These are phyloP conservation scores for Poeciliopsis infans DNA, from an alignment of 2,797 vertebrate genomes.

Conservation along the genomic window DNA sequence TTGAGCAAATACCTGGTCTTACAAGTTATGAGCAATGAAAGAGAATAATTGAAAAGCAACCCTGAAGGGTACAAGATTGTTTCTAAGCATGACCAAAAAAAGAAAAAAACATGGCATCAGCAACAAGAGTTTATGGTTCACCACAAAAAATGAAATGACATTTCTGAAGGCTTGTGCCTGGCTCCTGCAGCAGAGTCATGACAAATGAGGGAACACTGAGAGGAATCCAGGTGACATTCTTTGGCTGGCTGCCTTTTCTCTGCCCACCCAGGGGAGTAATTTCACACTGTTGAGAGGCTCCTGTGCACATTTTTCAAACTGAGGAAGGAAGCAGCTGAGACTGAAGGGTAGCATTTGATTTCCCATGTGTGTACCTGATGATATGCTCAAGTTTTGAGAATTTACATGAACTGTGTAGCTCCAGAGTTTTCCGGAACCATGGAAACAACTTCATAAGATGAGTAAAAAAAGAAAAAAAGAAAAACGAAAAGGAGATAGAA, in stretches of 20 bases:
- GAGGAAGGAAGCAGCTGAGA: slow-evolving; percentile 65
- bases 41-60: slow-evolving; percentile 34
- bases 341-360: slow-evolving; percentile 70
- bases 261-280: slow-evolving; percentile 74
- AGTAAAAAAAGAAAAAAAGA: slow-evolving; percentile 2
- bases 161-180: slow-evolving; percentile 40
- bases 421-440: slow-evolving; percentile 44
- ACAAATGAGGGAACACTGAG: slow-evolving; percentile 70
- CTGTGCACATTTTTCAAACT: slow-evolving; percentile 68
- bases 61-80: slow-evolving; percentile 32
- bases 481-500: slow-evolving; percentile 15
- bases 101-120: slow-evolving; percentile 38
- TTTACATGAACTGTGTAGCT: slow-evolving; percentile 58
- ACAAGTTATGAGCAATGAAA: slow-evolving; percentile 14
- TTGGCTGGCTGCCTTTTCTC: slow-evolving; percentile 72
- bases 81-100: slow-evolving; percentile 51
- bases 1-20: not conserved
- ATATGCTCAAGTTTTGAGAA: slow-evolving; percentile 61
- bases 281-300: slow-evolving; percentile 67
- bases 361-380: slow-evolving; percentile 66
- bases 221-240: slow-evolving; percentile 71
- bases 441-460: slow-evolving; percentile 42
- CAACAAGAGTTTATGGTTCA: slow-evolving; percentile 51
- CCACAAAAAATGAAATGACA: slow-evolving; percentile 26
- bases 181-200: slow-evolving; percentile 45